phyloP scores from a whole-genome alignment of 2,888 invertebrate species.

The Heliconius charithonia region DNA sequence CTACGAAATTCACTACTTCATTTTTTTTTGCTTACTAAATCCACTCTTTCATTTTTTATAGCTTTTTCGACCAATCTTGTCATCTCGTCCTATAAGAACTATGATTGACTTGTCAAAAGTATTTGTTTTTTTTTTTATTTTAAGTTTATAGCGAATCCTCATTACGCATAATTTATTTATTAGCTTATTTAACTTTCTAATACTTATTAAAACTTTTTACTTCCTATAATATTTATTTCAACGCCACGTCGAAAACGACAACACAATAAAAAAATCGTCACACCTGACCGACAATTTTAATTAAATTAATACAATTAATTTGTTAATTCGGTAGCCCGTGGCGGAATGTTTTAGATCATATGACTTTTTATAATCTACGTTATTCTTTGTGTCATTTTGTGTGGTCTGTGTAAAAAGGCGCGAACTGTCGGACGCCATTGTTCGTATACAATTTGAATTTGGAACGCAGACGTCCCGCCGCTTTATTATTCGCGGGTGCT shows the following conservation, averaged over 20 bases:
- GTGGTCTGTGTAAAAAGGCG: slow-evolving; percentile 66
- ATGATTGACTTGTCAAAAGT: neutral
- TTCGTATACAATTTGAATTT: slow-evolving; percentile 75
- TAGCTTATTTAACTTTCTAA: too few relatives aligned
- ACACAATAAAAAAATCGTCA: slow-evolving; percentile 19
- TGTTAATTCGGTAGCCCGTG: slow-evolving; percentile 74
- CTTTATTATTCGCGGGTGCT: slow-evolving; percentile 77
- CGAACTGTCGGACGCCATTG: slow-evolving; percentile 76
- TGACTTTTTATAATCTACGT: slow-evolving; percentile 61
- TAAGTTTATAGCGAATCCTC: neutral
- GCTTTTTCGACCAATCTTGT: neutral
- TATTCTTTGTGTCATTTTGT: slow-evolving; percentile 70
- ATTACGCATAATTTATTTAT: neutral
- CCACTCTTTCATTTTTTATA: slow-evolving; percentile 4
- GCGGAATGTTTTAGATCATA: slow-evolving; percentile 59
- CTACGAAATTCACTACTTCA: neutral
- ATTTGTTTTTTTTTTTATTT: neutral
- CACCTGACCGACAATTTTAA: slow-evolving; percentile 55
- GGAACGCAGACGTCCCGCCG: slow-evolving; percentile 73
- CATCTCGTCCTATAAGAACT: neutral
- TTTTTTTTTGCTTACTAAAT: neutral
- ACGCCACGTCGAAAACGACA: neutral
- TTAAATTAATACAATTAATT: slow-evolving; percentile 62
- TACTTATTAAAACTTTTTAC: too few relatives aligned
- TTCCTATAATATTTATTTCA: too few relatives aligned